Evolutionary conservation across 2,113 vertebrate genomes (phyloP).

Genomic region (Indicator maculatus): DNA sequence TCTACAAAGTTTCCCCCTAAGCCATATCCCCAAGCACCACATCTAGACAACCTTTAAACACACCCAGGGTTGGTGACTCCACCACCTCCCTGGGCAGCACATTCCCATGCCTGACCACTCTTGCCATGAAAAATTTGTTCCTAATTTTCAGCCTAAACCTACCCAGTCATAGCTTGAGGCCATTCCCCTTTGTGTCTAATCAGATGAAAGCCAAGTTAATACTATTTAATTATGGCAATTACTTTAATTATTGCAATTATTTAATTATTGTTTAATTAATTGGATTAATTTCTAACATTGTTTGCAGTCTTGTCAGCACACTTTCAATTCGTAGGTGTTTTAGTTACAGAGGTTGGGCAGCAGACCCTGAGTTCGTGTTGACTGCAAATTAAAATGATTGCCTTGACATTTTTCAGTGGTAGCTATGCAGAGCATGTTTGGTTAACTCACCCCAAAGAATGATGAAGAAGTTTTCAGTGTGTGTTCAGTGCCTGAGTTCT

Average conservation of each 20-base stretch:
- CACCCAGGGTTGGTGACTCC: too few species aligned
- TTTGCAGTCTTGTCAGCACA: not conserved
- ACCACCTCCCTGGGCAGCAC: too few species aligned
- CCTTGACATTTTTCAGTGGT: not conserved
- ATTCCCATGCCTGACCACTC: too few species aligned
- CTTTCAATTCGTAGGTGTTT: not conserved
- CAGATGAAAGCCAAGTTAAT: not conserved
- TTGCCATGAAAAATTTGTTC: too few species aligned
- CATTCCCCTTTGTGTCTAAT: not conserved
- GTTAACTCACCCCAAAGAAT: not conserved
- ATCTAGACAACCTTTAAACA: too few species aligned
- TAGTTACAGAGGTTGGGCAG: not conserved
- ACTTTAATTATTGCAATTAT: too few species aligned
- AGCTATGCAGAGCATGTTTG: not conserved
- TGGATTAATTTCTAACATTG: not conserved
- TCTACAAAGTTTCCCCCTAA: too few species aligned
- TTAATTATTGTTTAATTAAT: too few species aligned
- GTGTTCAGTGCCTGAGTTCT: not conserved
- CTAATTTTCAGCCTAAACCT: too few species aligned
- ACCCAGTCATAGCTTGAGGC: too few species aligned
- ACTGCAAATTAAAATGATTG: fast-evolving
- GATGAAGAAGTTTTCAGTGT: not conserved
- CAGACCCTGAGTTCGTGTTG: not conserved
- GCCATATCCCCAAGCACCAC: too few species aligned
- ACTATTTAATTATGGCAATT: not conserved